Evolutionary conservation across 2,888 invertebrate species (phyloP), one percentile per base, ranked within the genome.

Genomic region (Boloria selene): DNA sequence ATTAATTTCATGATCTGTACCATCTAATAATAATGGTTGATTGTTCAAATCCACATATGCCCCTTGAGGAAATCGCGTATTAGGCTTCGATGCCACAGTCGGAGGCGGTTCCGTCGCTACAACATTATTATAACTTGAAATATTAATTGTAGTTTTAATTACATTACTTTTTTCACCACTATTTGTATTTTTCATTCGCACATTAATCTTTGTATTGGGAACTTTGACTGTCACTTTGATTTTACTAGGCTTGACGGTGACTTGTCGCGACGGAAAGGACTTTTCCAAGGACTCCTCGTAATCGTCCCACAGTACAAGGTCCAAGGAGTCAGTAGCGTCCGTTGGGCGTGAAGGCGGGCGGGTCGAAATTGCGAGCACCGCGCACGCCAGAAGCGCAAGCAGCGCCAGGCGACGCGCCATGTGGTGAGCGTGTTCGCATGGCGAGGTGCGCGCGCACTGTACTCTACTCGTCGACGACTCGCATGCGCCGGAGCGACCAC

Each of bases 341-440:
- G 77, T 70, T 68, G 79, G 71, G 64, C 65, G 71, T n/a, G 76
- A 78, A 76, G 82, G 82, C 76, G 78, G 81, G 78, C 79, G 82
- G 69, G 78, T 77, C 71, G 59, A 17, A 47, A 7, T 49, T 17
- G 85, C 80, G 74, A 77, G 75, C 55, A 73, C 84, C 82, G 85
- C 84, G 81, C 84, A 86, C 78, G 83, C 88, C 83, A 87, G 82
- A 76, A 88, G 82, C 85, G 81, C 87, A 73, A 87, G 88, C 88
- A 90, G 91, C 92, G 90, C 86, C 90, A 89, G 84, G 86, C 88
- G 90, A 88, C 89, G 91, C 91, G 90, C 90, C 91, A 91, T 92
- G 86, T 79, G 87, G 78, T 82, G 83, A 79, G 81, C 86, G 91
- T 90, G 88, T 90, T 88, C 83, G 88, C 92, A 90, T 92, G 92